Evolutionary conservation across 2,888 invertebrate genomes (phyloP).

Genomic region (Colostygia pectinataria): DNA sequence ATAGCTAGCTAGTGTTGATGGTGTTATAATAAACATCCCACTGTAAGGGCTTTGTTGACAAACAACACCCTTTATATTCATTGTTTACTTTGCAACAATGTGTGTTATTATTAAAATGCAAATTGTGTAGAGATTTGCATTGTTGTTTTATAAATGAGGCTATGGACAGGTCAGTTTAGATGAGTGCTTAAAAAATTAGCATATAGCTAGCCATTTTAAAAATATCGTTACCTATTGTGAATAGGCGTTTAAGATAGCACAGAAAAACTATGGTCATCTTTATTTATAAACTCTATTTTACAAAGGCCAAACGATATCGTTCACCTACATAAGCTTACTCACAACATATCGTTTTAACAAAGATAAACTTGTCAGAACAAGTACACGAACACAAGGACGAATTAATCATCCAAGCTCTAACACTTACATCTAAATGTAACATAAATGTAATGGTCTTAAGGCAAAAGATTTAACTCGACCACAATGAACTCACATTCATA

Average conservation of each 20-base stretch:
- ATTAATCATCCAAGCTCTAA: not conserved
- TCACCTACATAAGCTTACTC: not conserved
- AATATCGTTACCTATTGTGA: not conserved
- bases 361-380: constrained; percentile 13
- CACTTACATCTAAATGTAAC: constrained; percentile 3
- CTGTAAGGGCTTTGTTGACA: constrained; percentile 67
- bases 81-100: constrained; percentile 68
- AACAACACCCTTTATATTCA: constrained; percentile 67
- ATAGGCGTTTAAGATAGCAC: not conserved
- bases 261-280: too few relatives aligned
- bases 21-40: constrained; percentile 42
- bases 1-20: constrained; percentile 31
- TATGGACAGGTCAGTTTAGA: constrained; percentile 16
- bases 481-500: constrained; percentile 13
- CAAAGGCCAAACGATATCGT: not conserved
- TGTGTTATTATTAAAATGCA: constrained; percentile 64
- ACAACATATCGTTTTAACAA: constrained; percentile 2
- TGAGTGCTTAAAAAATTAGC: too few relatives aligned
- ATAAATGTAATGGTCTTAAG: constrained; percentile 5
- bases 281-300: too few relatives aligned
- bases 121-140: constrained; percentile 54
- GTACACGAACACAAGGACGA: constrained; percentile 3
- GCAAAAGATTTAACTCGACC: not conserved
- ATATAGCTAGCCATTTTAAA: not conserved
- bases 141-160: constrained; percentile 37